Conservation (phyloP, 2,888 invertebrate species). For the Lepeophtheirus nordmannii region DNA sequence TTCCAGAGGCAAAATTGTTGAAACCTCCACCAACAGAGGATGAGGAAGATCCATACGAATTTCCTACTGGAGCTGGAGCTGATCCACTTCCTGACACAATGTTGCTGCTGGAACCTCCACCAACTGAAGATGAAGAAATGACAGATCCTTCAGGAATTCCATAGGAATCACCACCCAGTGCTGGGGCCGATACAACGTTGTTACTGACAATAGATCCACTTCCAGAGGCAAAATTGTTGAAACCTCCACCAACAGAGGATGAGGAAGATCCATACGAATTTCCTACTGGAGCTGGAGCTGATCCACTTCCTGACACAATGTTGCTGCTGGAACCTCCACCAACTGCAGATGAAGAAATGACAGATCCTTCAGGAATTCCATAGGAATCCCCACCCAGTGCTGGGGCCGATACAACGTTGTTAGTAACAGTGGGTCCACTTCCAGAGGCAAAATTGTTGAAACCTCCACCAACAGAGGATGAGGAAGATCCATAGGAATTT, state of each 20-base stretch:
- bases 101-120: background rate
- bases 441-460: slow-evolving; percentile 6
- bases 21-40: background rate
- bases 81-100: background rate
- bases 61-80: background rate
- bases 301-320: background rate
- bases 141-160: background rate
- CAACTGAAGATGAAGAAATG: background rate
- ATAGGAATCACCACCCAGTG: background rate
- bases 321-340: background rate
- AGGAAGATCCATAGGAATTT: slow-evolving; percentile 22
- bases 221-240: background rate
- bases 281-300: background rate
- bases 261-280: slow-evolving; percentile 15
- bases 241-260: background rate
- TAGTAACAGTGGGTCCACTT: background rate
- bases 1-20: background rate
- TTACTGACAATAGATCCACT: background rate
- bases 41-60: background rate
- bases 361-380: background rate
- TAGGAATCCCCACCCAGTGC: background rate
- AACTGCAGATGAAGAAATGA: background rate
- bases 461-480: background rate
- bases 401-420: background rate
- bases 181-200: background rate